Conservation (phyloP, 2,888 invertebrate species). For the Sinotaia quadrata region DNA sequence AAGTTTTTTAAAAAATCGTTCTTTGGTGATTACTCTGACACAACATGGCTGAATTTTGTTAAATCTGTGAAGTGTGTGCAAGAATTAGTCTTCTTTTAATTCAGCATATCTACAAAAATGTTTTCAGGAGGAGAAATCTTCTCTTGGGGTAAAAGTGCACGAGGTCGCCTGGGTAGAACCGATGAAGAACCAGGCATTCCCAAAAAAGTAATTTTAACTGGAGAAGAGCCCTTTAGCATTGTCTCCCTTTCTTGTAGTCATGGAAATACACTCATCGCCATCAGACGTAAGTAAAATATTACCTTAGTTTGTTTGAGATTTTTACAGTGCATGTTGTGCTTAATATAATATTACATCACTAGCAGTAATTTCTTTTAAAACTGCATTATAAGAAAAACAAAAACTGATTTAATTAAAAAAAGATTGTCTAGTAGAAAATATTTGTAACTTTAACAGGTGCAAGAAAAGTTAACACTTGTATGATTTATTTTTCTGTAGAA, state of each 20-base stretch:
- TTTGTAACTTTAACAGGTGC: too few species aligned
- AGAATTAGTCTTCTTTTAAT: too few species aligned
- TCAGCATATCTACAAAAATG: not conserved
- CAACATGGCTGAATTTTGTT: too few species aligned
- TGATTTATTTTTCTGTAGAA: too few species aligned
- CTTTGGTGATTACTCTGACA: too few species aligned
- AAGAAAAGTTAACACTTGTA: too few species aligned
- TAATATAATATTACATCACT: not conserved
- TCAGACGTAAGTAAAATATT: constrained; percentile 56
- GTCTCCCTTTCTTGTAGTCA: constrained; percentile 68
- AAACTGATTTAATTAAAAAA: not conserved
- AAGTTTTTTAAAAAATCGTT: too few species aligned
- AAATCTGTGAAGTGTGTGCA: too few species aligned
- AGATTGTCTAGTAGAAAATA: not conserved
- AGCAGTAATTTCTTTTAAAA: not conserved
- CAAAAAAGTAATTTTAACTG: constrained; percentile 50
- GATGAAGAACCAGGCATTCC: constrained; percentile 60
- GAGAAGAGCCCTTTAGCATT: constrained; percentile 53
- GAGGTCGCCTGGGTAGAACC: constrained; percentile 67
- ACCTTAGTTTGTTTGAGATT: too few species aligned
- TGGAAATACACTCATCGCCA: constrained; percentile 66
- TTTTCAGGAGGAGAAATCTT: constrained; percentile 60
- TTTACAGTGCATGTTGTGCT: not conserved
- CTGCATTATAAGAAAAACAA: not conserved
- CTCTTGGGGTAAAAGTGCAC: constrained; percentile 68